Evolutionary conservation across 2,888 invertebrate genomes (phyloP).

Genomic region (Hirtodrosophila trivittata): DNA sequence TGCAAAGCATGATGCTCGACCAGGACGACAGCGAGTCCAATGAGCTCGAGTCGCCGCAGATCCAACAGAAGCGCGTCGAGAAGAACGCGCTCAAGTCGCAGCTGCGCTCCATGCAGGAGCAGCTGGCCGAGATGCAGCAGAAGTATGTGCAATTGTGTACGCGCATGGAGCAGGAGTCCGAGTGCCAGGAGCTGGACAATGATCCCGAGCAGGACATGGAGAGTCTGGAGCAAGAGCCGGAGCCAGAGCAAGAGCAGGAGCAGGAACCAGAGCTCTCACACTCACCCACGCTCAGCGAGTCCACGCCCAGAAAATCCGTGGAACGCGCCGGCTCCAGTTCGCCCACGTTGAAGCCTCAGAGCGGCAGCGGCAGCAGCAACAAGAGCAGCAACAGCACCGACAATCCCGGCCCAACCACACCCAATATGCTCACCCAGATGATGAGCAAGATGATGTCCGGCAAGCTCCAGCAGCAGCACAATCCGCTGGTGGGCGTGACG

Average conservation of each 20-base stretch:
- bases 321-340: conserved; percentile 73
- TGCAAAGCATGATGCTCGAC: conserved; percentile 86
- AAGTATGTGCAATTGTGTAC: conserved; percentile 94
- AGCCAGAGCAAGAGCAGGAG: conserved; percentile 85
- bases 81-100: conserved; percentile 94
- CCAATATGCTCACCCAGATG: conserved; percentile 86
- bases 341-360: conserved; percentile 58
- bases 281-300: conserved; percentile 67
- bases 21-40: conserved; percentile 91
- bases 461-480: conserved; percentile 85
- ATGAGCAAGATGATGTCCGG: conserved; percentile 88
- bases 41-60: conserved; percentile 89
- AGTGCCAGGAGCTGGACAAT: conserved; percentile 88
- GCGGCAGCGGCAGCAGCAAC: conserved; percentile 42
- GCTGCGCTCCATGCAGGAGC: conserved; percentile 93
- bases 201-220: conserved; percentile 88
- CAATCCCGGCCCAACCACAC: conserved; percentile 84
- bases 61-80: conserved; percentile 93
- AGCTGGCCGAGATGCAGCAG: conserved; percentile 95
- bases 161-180: conserved; percentile 91
- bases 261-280: conserved; percentile 83
- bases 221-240: conserved; percentile 85
- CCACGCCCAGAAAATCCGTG: conserved; percentile 64
- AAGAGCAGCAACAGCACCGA: conserved; percentile 42
- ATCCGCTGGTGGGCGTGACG: conserved; percentile 83